A percentile compares a stretch with the other conserved stretches of the same genome.
phyloP scores from a whole-genome alignment of 2,797 vertebrate genomes.

The Okamejei kenojei region DNA sequence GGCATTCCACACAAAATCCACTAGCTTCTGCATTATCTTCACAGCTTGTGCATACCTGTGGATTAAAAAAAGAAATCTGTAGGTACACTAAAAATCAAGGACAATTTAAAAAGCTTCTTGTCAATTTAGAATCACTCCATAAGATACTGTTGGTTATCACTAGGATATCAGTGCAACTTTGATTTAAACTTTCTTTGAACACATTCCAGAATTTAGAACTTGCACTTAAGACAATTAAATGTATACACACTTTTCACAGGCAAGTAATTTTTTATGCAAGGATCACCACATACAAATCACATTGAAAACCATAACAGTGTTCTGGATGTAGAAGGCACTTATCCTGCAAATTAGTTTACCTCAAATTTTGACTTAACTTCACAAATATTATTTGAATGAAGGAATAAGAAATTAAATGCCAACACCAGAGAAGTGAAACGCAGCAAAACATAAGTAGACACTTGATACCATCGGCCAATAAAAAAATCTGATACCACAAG shows the following conservation, averaged over 20 bases:
- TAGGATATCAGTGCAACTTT: background rate
- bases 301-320: too few relatives aligned
- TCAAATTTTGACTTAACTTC: background rate
- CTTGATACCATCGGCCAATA: background rate
- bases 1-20: constrained; percentile 92
- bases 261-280: too few relatives aligned
- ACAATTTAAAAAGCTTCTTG: background rate
- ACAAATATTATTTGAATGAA: background rate
- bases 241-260: too few relatives aligned
- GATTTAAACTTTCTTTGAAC: background rate
- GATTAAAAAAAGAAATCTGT: background rate
- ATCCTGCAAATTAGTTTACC: too few relatives aligned
- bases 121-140: background rate
- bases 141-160: background rate
- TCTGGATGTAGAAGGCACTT: too few relatives aligned
- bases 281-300: too few relatives aligned
- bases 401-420: background rate
- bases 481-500: background rate
- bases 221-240: too few relatives aligned
- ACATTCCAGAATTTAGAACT: background rate
- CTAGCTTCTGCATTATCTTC: constrained; percentile 93
- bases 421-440: background rate
- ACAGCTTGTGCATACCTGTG: constrained; percentile 94
- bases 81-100: background rate
- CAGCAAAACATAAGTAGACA: background rate